A percentile compares a stretch with the other conserved stretches of the same genome.
phyloP scores from a whole-genome alignment of 2,888 invertebrate genomes.

The Calameuta filiformis region DNA sequence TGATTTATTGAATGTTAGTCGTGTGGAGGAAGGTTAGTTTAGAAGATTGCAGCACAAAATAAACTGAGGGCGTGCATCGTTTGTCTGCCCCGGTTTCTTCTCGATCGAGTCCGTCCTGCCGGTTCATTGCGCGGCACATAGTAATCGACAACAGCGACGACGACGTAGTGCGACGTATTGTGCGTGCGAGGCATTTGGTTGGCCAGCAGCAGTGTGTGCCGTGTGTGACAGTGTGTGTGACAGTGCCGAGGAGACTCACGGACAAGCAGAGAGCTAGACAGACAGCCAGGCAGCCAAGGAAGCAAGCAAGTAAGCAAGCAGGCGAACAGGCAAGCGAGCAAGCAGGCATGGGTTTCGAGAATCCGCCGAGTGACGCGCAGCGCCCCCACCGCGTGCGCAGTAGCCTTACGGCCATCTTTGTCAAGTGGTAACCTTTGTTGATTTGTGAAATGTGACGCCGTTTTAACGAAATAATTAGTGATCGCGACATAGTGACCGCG shows the following conservation, averaged over 20 bases:
- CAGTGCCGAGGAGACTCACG: not conserved
- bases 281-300: not conserved
- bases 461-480: constrained; percentile 52
- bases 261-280: not conserved
- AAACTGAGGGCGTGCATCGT: not conserved
- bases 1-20: not conserved
- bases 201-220: not conserved
- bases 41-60: not conserved
- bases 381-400: constrained; percentile 47
- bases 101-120: not conserved
- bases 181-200: constrained; percentile 4
- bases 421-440: constrained; percentile 67
- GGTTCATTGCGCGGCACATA: not conserved
- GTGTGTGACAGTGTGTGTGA: too few relatives aligned
- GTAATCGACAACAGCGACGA: not conserved
- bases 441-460: constrained; percentile 66
- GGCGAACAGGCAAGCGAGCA: not conserved
- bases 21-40: not conserved
- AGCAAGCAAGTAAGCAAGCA: not conserved
- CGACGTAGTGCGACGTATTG: not conserved
- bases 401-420: constrained; percentile 63
- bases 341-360: constrained; percentile 18
- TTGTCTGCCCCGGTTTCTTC: not conserved
- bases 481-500: constrained; percentile 49
- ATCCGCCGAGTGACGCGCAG: constrained; percentile 47